Conservation (phyloP, 2,113 vertebrate species). For the Sorex araneus region DNA sequence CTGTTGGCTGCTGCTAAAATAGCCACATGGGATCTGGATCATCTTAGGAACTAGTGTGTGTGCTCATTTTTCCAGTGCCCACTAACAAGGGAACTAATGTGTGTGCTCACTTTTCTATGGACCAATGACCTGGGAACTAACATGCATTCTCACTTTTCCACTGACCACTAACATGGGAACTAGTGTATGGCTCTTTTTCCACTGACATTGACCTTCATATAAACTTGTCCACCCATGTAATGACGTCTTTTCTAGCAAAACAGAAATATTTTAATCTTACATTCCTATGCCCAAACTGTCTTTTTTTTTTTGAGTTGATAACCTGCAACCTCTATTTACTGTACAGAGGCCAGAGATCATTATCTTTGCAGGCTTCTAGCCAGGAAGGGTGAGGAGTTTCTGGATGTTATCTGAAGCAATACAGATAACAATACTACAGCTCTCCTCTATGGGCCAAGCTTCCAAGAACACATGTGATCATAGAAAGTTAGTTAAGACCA, state of each 20-base stretch:
- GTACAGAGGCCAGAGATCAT: neutral
- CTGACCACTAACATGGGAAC: too few relatives aligned
- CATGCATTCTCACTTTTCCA: neutral
- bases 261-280: neutral
- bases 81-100: too few relatives aligned
- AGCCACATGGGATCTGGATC: neutral
- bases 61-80: conserved; percentile 8
- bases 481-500: neutral
- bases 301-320: conserved; percentile 42
- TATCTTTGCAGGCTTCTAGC: neutral
- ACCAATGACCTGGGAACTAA: neutral
- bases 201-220: conserved; percentile 6
- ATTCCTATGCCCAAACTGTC: neutral
- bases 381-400: neutral
- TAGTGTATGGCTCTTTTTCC: too few relatives aligned
- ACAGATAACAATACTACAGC: neutral
- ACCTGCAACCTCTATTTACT: neutral
- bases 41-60: neutral
- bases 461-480: neutral
- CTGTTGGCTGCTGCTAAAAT: neutral
- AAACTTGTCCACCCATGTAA: conserved; percentile 7
- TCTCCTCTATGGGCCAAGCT: neutral
- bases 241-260: conserved; percentile 3
- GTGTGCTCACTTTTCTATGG: neutral
- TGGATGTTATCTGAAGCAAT: neutral